Base-by-base conservation (phyloP, 2,113 vertebrate species). In the Nothocercus julius region DNA sequence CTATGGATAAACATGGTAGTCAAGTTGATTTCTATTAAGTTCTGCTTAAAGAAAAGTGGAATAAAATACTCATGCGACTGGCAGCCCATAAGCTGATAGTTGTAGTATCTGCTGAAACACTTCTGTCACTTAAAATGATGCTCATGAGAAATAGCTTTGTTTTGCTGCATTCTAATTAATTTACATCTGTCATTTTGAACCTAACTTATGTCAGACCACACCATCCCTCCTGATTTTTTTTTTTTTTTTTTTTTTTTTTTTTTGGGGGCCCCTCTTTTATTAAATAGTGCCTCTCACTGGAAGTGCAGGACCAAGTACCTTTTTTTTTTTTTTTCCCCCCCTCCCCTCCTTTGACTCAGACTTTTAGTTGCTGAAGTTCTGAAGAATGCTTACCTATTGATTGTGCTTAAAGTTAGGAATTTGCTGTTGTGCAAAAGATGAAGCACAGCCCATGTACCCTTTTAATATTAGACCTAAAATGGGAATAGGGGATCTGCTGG, bases 61-160 rank as follows among this genome's bases (percentile, higher is more conserved):
- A 27, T 18, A 38, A 62, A 90, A 51, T 13, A 51, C 25, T 34
- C 10, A 15, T 0, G 9, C 14, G 67, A 0, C 42, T 51, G 20
- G 61, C 42, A 84, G 3, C 30, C 28, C 0, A 0, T 4, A 42
- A 75, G 58, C 3, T 40, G 27, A 3, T 78, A 1, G 16, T 17
- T 72, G 66, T 19, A 7, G 9, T 79, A 53, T n/a, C 62, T 11
- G 13, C 42, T 0, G 0, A 47, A 58, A 47, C 0, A 0, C 68
- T 32, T 32, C 54, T 56, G 28, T 56, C 54, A 18, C 28, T 90
- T 1, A 6, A 62, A 67, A 32, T 54, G 42, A 8, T 40, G 7
- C 7, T 87, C 28, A 32, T 21, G 6, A 3, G 30, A 80, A 88
- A 78, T 54, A 42, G 4, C 6, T 53, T 49, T 61, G 34, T 61